Evolutionary conservation across 2,888 invertebrate genomes (phyloP).

Genomic region (Cremastinae sp.): DNA sequence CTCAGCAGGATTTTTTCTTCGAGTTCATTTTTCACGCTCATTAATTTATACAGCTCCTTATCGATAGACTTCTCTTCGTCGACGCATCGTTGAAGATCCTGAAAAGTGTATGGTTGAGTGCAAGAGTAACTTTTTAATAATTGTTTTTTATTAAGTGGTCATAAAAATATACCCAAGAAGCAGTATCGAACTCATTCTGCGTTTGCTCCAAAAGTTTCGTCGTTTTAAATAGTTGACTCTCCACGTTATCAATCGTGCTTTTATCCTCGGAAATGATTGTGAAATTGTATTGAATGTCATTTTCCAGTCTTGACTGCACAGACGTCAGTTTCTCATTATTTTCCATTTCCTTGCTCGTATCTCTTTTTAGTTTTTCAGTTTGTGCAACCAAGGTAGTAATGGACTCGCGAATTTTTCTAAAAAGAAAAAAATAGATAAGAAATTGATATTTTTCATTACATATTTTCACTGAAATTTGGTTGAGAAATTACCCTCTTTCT

Average conservation of each 20-base stretch:
- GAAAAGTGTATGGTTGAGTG: constrained; percentile 68
- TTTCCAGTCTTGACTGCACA: constrained; percentile 83
- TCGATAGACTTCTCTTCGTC: constrained; percentile 79
- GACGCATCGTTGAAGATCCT: constrained; percentile 82
- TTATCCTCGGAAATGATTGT: constrained; percentile 82
- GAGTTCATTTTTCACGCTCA: constrained; percentile 82
- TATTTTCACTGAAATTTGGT: constrained; percentile 58
- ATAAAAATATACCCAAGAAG: constrained; percentile 60
- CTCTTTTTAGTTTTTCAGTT: constrained; percentile 86
- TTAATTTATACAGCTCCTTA: constrained; percentile 82
- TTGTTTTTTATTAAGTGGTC: too few species aligned
- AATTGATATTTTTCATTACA: constrained; percentile 57
- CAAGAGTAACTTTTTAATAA: too few species aligned
- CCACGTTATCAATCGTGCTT: constrained; percentile 81
- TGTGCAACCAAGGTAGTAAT: constrained; percentile 83
- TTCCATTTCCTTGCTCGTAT: constrained; percentile 85
- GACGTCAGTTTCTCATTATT: constrained; percentile 85
- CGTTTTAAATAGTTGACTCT: constrained; percentile 82
- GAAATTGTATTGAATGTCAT: constrained; percentile 81
- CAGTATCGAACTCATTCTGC: constrained; percentile 83
- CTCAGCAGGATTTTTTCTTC: constrained; percentile 86
- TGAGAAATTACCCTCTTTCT: constrained; percentile 82
- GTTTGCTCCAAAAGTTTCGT: constrained; percentile 84
- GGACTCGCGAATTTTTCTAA: constrained; percentile 83
- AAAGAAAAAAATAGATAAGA: too few species aligned